Percentiles rank a stretch among this genome's conserved stretches.
phyloP scores from a whole-genome alignment of 1,140 invertebrate species.

The Lordiphosa clarofinis region DNA sequence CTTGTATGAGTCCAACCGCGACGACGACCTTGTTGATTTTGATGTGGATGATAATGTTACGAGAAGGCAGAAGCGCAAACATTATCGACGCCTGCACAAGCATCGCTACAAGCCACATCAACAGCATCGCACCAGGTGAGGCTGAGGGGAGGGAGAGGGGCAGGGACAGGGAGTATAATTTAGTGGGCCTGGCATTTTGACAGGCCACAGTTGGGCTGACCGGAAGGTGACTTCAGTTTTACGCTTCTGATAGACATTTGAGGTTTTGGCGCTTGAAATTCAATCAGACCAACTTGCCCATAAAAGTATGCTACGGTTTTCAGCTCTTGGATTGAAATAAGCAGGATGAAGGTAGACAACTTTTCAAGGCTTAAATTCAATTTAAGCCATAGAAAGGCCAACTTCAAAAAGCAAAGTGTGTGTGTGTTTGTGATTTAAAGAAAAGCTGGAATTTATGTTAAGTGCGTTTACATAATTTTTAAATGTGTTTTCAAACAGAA shows the following conservation, averaged over 20 bases:
- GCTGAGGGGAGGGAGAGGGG: background rate
- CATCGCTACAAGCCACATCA: slow-evolving; percentile 61
- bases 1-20: slow-evolving; percentile 10
- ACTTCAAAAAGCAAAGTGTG: slow-evolving; percentile 8
- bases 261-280: slow-evolving; percentile 29
- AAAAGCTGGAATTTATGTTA: no score
- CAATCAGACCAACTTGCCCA: slow-evolving; percentile 34
- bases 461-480: no score
- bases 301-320: background rate
- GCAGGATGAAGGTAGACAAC: slow-evolving; percentile 27
- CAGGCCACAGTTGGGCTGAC: slow-evolving; percentile 29
- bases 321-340: slow-evolving; percentile 16
- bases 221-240: slow-evolving; percentile 33
- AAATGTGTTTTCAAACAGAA: no score
- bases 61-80: slow-evolving; percentile 62
- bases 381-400: slow-evolving; percentile 13
- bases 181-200: slow-evolving; percentile 37
- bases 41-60: slow-evolving; percentile 24
- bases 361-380: slow-evolving; percentile 24
- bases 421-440: no score
- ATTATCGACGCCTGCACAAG: slow-evolving; percentile 57
- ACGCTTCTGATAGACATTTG: slow-evolving; percentile 23
- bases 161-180: background rate
- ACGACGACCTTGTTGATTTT: slow-evolving; percentile 24
- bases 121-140: slow-evolving; percentile 54